A percentile compares a stretch with the other conserved stretches of the same genome.
These are phyloP conservation scores for Macropus fuliginosus DNA, from an alignment of 2,797 vertebrate genomes.

Conservation along the genomic window DNA sequence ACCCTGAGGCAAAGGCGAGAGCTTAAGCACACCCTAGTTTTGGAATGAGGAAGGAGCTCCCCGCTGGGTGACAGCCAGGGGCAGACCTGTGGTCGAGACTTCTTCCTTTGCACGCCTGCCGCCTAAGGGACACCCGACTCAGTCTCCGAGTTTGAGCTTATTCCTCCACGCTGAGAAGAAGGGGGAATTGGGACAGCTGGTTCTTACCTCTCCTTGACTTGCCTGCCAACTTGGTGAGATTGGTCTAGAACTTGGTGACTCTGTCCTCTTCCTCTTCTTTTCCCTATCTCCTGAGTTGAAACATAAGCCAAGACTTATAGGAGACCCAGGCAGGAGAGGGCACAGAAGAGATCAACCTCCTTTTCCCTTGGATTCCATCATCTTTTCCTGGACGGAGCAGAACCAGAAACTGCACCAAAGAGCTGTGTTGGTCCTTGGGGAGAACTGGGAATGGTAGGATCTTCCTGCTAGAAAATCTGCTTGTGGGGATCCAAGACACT, in stretches of 20 bases:
- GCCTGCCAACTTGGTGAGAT: constrained; percentile 50
- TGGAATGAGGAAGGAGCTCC: constrained; percentile 73
- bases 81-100: background rate
- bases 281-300: background rate
- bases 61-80: background rate
- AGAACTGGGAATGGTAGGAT: background rate
- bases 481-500: background rate
- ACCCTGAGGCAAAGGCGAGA: background rate
- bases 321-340: background rate
- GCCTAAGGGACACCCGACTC: background rate
- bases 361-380: background rate
- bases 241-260: constrained; percentile 50
- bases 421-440: background rate
- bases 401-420: background rate
- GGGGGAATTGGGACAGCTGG: background rate
- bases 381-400: background rate
- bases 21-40: background rate
- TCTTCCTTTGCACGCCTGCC: constrained; percentile 12
- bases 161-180: background rate
- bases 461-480: background rate
- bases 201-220: background rate
- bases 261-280: background rate
- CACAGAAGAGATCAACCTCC: background rate
- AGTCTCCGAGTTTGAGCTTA: background rate
- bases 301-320: background rate